Evolutionary conservation across 2,797 vertebrate species (phyloP).

Genomic region (Pipistrellus pipistrellus): DNA sequence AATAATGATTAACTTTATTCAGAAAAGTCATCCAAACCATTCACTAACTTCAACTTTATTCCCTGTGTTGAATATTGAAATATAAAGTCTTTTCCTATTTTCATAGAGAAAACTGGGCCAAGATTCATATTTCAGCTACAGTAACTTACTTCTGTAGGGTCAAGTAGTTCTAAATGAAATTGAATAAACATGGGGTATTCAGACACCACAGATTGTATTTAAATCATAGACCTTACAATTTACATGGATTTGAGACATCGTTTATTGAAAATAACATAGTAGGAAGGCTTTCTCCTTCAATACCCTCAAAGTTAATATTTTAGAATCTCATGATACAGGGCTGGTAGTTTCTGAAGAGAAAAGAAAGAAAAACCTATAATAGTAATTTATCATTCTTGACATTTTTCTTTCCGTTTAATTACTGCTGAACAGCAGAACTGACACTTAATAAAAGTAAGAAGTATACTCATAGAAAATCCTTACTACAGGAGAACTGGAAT

Average conservation of each 20-base stretch:
- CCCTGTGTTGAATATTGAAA: slow-evolving; percentile 31
- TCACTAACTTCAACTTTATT: neutral
- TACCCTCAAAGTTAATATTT: slow-evolving; percentile 66
- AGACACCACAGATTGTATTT: neutral
- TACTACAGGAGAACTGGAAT: slow-evolving; percentile 36
- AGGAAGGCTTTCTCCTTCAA: slow-evolving; percentile 39
- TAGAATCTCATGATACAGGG: slow-evolving; percentile 60
- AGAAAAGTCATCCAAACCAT: slow-evolving; percentile 60
- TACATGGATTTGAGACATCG: slow-evolving; percentile 58
- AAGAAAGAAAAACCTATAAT: slow-evolving; percentile 12
- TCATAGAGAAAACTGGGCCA: neutral
- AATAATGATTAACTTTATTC: slow-evolving; percentile 53
- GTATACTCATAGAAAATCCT: slow-evolving; percentile 31
- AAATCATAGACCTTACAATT: slow-evolving; percentile 51
- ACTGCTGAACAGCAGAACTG: slow-evolving; percentile 70
- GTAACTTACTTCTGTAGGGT: slow-evolving; percentile 3
- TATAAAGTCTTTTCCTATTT: slow-evolving; percentile 18
- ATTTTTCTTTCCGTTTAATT: slow-evolving; percentile 74
- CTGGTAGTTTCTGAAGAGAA: slow-evolving; percentile 58
- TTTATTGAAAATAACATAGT: slow-evolving; percentile 65
- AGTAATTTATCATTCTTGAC: slow-evolving; percentile 75
- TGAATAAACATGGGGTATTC: slow-evolving; percentile 32
- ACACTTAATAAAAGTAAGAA: slow-evolving; percentile 65
- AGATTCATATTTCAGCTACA: neutral
- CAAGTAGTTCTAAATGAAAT: slow-evolving; percentile 58